Conservation (phyloP, 1,140 invertebrate species). For the Drosophila persimilis region DNA sequence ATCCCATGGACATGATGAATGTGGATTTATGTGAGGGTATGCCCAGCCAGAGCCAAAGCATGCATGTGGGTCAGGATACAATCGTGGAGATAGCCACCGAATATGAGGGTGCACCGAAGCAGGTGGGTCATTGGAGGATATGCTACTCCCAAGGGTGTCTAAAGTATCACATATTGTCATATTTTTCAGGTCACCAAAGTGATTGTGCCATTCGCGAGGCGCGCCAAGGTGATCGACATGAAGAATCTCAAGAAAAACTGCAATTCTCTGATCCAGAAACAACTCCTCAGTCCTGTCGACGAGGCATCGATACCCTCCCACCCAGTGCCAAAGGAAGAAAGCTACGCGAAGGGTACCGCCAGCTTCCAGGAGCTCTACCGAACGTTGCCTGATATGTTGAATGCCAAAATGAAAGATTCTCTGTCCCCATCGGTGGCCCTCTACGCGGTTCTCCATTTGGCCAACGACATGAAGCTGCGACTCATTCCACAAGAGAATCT, state of each 20-base stretch:
- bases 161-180: background rate
- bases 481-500: conserved; percentile 68
- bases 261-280: conserved; percentile 84
- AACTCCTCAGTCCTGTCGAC: conserved; percentile 40
- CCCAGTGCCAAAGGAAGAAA: conserved; percentile 44
- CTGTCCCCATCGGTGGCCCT: conserved; percentile 89
- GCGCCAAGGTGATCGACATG: conserved; percentile 91
- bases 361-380: conserved; percentile 84
- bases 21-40: conserved; percentile 31
- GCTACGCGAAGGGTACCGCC: conserved; percentile 63
- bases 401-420: conserved; percentile 85
- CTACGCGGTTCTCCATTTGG: conserved; percentile 89
- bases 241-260: conserved; percentile 87
- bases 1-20: conserved; percentile 59
- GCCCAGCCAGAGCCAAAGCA: conserved; percentile 2
- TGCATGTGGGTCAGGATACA: conserved; percentile 47
- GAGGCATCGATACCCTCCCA: conserved; percentile 57
- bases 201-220: conserved; percentile 87
- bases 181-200: conserved; percentile 85
- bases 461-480: conserved; percentile 87
- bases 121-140: conserved; percentile 35
- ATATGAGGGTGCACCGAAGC: conserved; percentile 74
- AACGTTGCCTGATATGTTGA: conserved; percentile 85
- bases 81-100: conserved; percentile 76
- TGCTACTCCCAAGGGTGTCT: background rate